These are phyloP conservation scores for Podiceps cristatus DNA, from an alignment of 2,113 vertebrate genomes.

Conservation along the genomic window DNA sequence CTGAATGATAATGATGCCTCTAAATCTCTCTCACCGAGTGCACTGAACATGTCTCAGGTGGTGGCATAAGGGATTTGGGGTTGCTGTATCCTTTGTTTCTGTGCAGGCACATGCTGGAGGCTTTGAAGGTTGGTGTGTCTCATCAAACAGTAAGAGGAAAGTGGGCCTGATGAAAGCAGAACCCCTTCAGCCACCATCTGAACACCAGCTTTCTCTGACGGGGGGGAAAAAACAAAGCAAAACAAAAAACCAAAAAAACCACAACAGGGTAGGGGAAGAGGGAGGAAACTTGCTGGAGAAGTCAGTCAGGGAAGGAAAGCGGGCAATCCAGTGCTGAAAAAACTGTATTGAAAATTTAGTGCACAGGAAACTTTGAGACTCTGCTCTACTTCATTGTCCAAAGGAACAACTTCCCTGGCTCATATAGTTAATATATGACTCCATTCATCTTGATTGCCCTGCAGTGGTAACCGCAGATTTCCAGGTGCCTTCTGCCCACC, in stretches of 20 bases:
- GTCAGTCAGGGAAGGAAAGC: not conserved
- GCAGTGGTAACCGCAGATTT: not conserved
- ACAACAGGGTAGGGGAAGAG: not conserved
- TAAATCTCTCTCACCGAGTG: not conserved
- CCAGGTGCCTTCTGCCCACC: not conserved
- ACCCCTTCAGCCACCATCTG: not conserved
- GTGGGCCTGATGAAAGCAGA: not conserved
- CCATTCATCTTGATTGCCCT: not conserved
- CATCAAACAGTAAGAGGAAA: not conserved
- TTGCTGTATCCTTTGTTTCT: not conserved
- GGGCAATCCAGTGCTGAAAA: not conserved
- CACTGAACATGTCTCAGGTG: not conserved
- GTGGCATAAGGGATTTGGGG: not conserved
- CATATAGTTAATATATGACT: no score
- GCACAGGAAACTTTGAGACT: not conserved
- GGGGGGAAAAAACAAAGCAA: no score
- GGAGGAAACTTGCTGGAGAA: not conserved
- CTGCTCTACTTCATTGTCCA: not conserved
- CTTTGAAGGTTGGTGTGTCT: fast-evolving
- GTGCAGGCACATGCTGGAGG: not conserved
- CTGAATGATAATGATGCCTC: not conserved
- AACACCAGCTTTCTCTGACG: fast-evolving
- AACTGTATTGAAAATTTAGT: not conserved
- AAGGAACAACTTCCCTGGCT: not conserved
- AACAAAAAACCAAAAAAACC: no score